Conservation (phyloP, 2,113 vertebrate genomes). For the Tichodroma muraria region DNA sequence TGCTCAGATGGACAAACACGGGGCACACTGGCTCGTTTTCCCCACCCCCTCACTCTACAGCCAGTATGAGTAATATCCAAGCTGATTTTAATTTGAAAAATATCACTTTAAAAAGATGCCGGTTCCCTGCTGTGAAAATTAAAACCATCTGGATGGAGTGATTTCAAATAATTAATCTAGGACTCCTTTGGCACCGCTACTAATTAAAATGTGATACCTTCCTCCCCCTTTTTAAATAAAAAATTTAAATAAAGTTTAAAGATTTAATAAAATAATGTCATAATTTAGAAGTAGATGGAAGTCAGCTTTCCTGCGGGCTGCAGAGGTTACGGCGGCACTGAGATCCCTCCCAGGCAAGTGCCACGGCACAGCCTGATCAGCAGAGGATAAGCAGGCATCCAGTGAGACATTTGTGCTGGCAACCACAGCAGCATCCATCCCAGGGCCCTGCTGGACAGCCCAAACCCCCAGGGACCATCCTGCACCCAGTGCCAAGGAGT, state of each 20-base stretch:
- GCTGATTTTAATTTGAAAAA: slow-evolving; percentile 80
- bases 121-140: slow-evolving; percentile 78
- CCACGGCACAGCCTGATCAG: background rate
- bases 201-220: slow-evolving; percentile 78
- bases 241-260: slow-evolving; percentile 79
- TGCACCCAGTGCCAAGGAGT: accelerated
- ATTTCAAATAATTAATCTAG: slow-evolving; percentile 78
- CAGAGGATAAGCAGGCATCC: background rate
- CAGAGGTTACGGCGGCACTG: background rate
- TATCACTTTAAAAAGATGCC: slow-evolving; percentile 74
- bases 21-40: background rate
- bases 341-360: background rate
- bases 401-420: background rate
- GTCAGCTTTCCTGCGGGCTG: slow-evolving; percentile 38
- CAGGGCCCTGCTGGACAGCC: accelerated
- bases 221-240: slow-evolving; percentile 62
- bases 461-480: background rate
- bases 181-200: slow-evolving; percentile 73
- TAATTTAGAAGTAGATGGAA: slow-evolving; percentile 65
- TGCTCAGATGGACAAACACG: background rate
- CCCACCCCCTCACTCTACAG: slow-evolving; percentile 55
- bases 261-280: slow-evolving; percentile 72
- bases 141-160: slow-evolving; percentile 74
- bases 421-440: background rate
- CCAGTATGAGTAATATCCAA: slow-evolving; percentile 67